Evolutionary conservation across 2,113 vertebrate species (phyloP).

Genomic region (Pseudorhombus dupliciocellatus): DNA sequence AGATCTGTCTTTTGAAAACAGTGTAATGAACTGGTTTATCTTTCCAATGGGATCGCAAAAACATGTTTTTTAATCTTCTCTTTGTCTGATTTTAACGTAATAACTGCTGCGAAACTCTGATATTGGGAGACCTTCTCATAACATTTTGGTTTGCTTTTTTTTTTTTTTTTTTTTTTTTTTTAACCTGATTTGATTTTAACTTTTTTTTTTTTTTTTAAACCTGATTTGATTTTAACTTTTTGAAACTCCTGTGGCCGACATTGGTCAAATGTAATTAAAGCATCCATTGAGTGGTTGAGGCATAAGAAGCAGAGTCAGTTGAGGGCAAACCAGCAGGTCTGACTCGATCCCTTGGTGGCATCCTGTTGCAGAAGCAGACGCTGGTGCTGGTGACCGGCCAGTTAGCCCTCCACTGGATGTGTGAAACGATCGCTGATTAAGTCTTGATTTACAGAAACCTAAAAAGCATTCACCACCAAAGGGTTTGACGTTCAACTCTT

Average conservation of each 20-base stretch:
- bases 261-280: slow-evolving; percentile 42
- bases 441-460: not conserved
- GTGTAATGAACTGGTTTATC: slow-evolving; percentile 18
- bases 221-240: slow-evolving; percentile 30
- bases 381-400: slow-evolving; percentile 16
- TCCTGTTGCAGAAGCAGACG: slow-evolving; percentile 17
- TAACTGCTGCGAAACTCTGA: slow-evolving; percentile 7
- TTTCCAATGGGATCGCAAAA: slow-evolving; percentile 16
- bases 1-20: slow-evolving; percentile 4
- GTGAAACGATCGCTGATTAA: not conserved
- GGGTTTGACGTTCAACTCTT: not conserved
- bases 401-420: not conserved
- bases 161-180: no score
- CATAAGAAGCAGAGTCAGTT: not conserved
- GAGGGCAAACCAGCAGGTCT: slow-evolving; percentile 24
- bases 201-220: no score
- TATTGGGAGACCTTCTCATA: slow-evolving; percentile 7
- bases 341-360: slow-evolving; percentile 38
- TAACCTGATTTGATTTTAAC: slow-evolving; percentile 28
- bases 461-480: slow-evolving; percentile 1
- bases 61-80: slow-evolving; percentile 1
- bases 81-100: slow-evolving; percentile 3
- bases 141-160: not conserved
- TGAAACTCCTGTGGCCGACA: slow-evolving; percentile 25
- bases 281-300: slow-evolving; percentile 10